phyloP scores from a whole-genome alignment of 2,113 vertebrate genomes.

The Coptodon rendalli region DNA sequence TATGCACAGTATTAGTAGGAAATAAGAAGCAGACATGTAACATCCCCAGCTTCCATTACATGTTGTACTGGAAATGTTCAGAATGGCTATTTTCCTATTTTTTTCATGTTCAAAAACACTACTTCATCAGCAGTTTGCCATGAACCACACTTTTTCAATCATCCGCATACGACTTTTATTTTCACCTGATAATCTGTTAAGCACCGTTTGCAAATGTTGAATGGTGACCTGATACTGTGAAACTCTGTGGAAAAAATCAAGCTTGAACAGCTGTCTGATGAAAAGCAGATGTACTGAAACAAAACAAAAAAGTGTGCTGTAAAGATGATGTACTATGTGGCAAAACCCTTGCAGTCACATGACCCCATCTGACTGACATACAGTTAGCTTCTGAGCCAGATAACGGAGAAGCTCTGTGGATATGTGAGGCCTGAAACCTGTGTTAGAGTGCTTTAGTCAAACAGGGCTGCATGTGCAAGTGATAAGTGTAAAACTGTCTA shows the following conservation, averaged over 20 bases:
- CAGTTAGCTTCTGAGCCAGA: constrained; percentile 9
- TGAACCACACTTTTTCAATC: constrained; percentile 17
- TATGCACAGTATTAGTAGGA: not conserved
- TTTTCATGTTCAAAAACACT: not conserved
- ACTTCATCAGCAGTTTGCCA: constrained; percentile 19
- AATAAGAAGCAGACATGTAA: constrained; percentile 1
- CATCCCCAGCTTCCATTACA: not conserved
- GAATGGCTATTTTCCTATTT: not conserved
- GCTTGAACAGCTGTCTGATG: constrained; percentile 21
- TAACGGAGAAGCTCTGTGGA: not conserved
- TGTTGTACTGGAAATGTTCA: not conserved
- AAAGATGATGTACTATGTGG: constrained; percentile 46
- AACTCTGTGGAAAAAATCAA: constrained; percentile 28
- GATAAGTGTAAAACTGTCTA: constrained; percentile 49
- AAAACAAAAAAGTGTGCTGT: constrained; percentile 22
- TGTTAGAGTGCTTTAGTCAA: constrained; percentile 19
- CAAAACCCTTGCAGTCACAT: not conserved
- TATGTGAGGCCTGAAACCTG: not conserved
- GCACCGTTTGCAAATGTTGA: constrained; percentile 5
- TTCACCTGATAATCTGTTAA: constrained; percentile 44
- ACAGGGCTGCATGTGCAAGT: constrained; percentile 22
- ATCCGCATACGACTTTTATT: constrained; percentile 26
- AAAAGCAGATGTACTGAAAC: constrained; percentile 48
- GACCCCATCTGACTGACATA: constrained; percentile 8
- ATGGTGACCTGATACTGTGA: constrained; percentile 26